Evolutionary conservation across 2,797 vertebrate genomes (phyloP), one percentile per base, ranked within the genome.

Genomic region (Helostoma temminkii): DNA sequence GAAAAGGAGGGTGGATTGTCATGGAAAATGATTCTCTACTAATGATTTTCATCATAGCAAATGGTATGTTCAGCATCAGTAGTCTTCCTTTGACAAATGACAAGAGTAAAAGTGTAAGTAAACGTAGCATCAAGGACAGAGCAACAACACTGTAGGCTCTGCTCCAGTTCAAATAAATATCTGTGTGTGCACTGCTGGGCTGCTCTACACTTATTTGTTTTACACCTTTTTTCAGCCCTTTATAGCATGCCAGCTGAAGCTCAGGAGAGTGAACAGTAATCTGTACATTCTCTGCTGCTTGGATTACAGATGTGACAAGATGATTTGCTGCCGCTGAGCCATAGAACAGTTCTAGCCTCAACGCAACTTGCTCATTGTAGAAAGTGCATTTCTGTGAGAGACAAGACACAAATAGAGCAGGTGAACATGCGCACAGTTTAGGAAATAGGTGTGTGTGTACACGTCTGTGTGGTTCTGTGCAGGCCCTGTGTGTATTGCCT

Each of bases 161-260:
- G 55, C 68, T 72, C 71, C 58, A 71, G 36, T 70, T 57, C 58
- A 81, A 59, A 89, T 83, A 83, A 80, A 83, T 71, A 53, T 77
- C 28, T 11, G 36, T 34, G 32, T 34, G 32, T 58, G 70, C 48
- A 55, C 25, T 22, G 16, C 56, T 28, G 64, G 65, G 74, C 66
- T 83, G 30, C 57, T 81, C 56, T 19, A 57, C 70, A 74, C 39
- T 68, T 83, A 72, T 89, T 88, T 83, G 59, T 84, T 81, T 74
- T 78, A 63, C 71, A 79, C 72, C 28, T 59, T 75, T 36, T 9
- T 19, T 11, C 57, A 59, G 37, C 47, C 52, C 69, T 71, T 45
- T 18, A 42, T 73, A 32, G 66, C 68, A 70, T 54, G 59, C 70
- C 73, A 74, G 66, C 64, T 37, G 60, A 72, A 75, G 64, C 66